Percentiles rank a stretch among this genome's conserved stretches.
Conservation (phyloP, 1,140 invertebrate species). For the Trissolcus basalis region DNA sequence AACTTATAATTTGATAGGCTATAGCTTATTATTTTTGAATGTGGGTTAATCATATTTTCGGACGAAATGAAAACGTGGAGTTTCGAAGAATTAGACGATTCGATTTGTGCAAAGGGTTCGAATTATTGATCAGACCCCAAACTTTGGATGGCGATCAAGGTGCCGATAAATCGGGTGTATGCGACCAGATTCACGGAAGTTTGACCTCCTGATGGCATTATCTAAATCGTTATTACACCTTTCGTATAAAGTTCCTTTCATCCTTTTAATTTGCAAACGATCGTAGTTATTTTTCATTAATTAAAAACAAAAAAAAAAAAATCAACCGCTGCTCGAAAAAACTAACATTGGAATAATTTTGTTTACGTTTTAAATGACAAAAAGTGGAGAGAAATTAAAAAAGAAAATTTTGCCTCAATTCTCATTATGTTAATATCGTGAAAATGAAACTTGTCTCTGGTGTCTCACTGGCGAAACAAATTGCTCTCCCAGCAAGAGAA, state of each 20-base stretch:
- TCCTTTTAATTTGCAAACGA: neutral
- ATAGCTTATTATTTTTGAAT: slow-evolving; percentile 28
- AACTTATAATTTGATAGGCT: slow-evolving; percentile 41
- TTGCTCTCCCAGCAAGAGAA: slow-evolving; percentile 37
- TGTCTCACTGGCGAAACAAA: slow-evolving; percentile 29
- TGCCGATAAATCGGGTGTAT: slow-evolving; percentile 20
- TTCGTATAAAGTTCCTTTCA: neutral
- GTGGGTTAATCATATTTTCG: slow-evolving; percentile 35
- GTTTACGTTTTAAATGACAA: slow-evolving; percentile 34
- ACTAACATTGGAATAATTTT: too few species aligned
- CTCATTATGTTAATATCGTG: slow-evolving; percentile 24
- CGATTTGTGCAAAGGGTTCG: slow-evolving; percentile 7
- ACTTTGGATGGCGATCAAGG: slow-evolving; percentile 19
- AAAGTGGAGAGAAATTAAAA: too few species aligned
- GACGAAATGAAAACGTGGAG: slow-evolving; percentile 4
- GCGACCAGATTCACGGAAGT: slow-evolving; percentile 33
- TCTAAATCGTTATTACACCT: slow-evolving; percentile 31
- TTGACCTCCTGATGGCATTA: slow-evolving; percentile 19
- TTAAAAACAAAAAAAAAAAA: neutral
- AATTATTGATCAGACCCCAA: neutral
- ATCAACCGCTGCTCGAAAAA: too few species aligned
- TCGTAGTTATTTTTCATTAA: neutral
- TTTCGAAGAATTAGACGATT: slow-evolving; percentile 28
- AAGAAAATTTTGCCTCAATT: slow-evolving; percentile 22
- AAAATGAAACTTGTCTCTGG: slow-evolving; percentile 21